Base-by-base conservation (phyloP, 1,140 invertebrate species). In the Glomeris maerens region DNA sequence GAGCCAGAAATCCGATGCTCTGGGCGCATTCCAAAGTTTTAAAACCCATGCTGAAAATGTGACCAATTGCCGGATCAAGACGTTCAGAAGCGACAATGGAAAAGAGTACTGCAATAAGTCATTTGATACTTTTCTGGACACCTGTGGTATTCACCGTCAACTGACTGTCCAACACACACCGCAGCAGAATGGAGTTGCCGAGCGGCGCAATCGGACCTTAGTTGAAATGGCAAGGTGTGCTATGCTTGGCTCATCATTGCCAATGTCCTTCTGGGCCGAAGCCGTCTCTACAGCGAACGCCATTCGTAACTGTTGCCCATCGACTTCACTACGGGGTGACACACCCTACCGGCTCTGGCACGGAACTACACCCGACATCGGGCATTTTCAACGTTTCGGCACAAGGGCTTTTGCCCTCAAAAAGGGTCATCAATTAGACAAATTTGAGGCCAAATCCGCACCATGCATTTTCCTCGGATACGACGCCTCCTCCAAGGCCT, bases 1-100 rank as follows among this genome's bases (percentile, higher is more conserved):
- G 1, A 64, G 64, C 56, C 31, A 45, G 4, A 72, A 71, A 58
- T 50, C 57, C 50, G 60, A 72, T 38, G 62, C 63, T 1, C 56
- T 56, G 38, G 20, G 59, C 3, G 53, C 48, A 42, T 47, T 71
- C 27, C 58, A 62, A 46, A 49, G 60, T 14, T 71, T 63, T 50
- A 50, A 69, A n/a, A 54, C 62, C 36, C 51, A 39, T 39, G 56
- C 56, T 1, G 56, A 69, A 39, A 52, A 7, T 2, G 17, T 38
- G 23, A 49, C 42, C 13, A 47, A 39, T 17, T 45, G 23, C 39
- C 48, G 25, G 27, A 49, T 42, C 22, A 45, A 49, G 26, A 10
- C 20, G 20, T 28, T 49, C 2, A 3, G 27, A 41, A 14, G 22
- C 4, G 47, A 49, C 38, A 49, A 49, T 41, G 20, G 22, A 2